Conservation (phyloP, 2,113 vertebrate species). For the Naja naja region DNA sequence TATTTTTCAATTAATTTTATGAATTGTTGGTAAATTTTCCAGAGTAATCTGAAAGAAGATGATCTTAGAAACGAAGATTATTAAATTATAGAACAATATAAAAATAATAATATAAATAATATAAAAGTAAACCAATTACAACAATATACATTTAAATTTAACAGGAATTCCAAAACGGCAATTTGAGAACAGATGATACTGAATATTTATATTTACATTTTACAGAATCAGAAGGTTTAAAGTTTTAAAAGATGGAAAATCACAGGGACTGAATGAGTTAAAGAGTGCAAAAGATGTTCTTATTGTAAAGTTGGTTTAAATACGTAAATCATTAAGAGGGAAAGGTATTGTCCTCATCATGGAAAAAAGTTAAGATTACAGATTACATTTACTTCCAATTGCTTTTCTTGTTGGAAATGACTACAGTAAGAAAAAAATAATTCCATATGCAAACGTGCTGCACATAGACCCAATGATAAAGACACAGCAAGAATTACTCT, state of each 20-base stretch:
- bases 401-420: not conserved
- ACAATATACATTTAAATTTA: not conserved
- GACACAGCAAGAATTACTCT: not conserved
- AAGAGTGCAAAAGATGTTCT: too few species aligned
- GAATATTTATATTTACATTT: not conserved
- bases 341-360: not conserved
- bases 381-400: not conserved
- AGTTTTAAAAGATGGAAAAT: not conserved
- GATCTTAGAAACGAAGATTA: not conserved
- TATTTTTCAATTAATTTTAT: not conserved
- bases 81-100: not conserved
- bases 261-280: not conserved
- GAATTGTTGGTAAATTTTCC: not conserved
- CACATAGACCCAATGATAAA: not conserved
- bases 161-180: not conserved
- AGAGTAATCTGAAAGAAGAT: not conserved
- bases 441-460: not conserved
- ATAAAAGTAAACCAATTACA: not conserved
- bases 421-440: not conserved
- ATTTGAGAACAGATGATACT: not conserved
- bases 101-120: too few species aligned
- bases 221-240: not conserved
- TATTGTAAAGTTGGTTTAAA: not conserved
- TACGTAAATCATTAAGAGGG: not conserved
- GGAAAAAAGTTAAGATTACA: not conserved